Conservation (phyloP, 2,113 vertebrate species). For the Herpetotheres cachinnans region DNA sequence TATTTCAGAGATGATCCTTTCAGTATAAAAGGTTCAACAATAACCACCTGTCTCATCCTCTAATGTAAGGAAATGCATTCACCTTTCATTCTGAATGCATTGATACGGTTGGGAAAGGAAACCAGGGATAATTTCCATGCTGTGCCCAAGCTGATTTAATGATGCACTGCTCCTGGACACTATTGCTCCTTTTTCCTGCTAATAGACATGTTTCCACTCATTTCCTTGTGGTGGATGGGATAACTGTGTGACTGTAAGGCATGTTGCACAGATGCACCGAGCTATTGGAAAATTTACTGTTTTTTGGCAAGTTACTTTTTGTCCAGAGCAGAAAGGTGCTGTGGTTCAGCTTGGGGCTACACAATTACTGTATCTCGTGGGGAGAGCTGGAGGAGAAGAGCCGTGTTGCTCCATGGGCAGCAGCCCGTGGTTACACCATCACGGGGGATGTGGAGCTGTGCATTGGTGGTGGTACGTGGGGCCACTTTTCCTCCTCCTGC, state of each 20-base stretch:
- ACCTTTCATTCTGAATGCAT: neutral
- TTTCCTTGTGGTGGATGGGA: neutral
- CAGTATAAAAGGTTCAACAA: neutral
- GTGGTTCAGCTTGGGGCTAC: neutral
- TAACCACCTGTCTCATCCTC: neutral
- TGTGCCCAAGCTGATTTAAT: neutral
- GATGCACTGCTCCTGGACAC: neutral
- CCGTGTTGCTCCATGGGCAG: rapidly evolving
- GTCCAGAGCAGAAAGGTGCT: neutral
- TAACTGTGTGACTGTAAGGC: neutral
- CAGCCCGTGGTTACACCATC: neutral
- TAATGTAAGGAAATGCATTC: neutral
- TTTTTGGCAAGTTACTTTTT: neutral
- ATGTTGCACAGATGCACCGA: neutral
- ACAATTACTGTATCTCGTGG: rapidly evolving
- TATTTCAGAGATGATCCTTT: neutral
- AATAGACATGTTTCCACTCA: neutral
- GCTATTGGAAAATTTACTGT: neutral
- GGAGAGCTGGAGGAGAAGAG: neutral
- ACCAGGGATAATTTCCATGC: neutral
- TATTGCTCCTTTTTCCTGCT: neutral
- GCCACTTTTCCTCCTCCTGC: neutral
- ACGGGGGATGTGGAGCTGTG: rapidly evolving
- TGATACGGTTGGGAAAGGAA: neutral
- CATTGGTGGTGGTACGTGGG: rapidly evolving